phyloP scores from a whole-genome alignment of 2,888 invertebrate species.

The Eristalis intricaria region DNA sequence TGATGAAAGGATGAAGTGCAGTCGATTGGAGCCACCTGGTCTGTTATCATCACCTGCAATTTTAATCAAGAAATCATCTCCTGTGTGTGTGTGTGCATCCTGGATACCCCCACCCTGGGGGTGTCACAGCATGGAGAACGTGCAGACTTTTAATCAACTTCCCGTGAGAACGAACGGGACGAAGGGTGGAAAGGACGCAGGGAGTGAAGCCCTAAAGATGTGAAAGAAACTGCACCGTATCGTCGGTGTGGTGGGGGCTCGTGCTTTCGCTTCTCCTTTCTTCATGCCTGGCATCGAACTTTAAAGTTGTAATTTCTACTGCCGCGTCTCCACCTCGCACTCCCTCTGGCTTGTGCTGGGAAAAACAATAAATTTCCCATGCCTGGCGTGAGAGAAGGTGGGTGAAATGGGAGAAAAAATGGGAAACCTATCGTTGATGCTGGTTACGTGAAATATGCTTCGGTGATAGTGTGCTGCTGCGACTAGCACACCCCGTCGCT shows the following conservation, averaged over 20 bases:
- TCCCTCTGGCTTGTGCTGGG: constrained; percentile 1
- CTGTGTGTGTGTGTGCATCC: constrained; percentile 1
- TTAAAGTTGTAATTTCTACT: constrained; percentile 52
- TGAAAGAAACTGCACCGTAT: constrained; percentile 3
- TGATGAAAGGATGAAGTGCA: constrained; percentile 28
- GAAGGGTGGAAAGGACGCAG: background rate
- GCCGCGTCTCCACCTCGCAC: background rate
- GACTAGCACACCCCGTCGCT: background rate
- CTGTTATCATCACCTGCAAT: constrained; percentile 70
- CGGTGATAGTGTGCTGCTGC: constrained; percentile 23
- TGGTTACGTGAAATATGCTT: constrained; percentile 54
- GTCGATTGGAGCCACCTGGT: constrained; percentile 45
- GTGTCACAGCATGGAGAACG: constrained; percentile 31
- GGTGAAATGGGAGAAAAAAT: background rate
- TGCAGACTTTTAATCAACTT: constrained; percentile 69
- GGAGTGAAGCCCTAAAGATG: background rate
- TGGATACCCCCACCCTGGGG: background rate
- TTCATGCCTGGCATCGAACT: constrained; percentile 16
- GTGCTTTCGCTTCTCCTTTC: constrained; percentile 1
- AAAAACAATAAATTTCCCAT: constrained; percentile 47
- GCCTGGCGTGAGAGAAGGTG: background rate
- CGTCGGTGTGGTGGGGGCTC: background rate
- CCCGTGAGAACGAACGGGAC: background rate
- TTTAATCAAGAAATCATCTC: constrained; percentile 70
- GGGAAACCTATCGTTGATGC: constrained; percentile 13